A percentile compares a stretch with the other conserved stretches of the same genome.
Evolutionary conservation across 1,140 invertebrate genomes (phyloP).

Genomic region (Drosophila baimaii): DNA sequence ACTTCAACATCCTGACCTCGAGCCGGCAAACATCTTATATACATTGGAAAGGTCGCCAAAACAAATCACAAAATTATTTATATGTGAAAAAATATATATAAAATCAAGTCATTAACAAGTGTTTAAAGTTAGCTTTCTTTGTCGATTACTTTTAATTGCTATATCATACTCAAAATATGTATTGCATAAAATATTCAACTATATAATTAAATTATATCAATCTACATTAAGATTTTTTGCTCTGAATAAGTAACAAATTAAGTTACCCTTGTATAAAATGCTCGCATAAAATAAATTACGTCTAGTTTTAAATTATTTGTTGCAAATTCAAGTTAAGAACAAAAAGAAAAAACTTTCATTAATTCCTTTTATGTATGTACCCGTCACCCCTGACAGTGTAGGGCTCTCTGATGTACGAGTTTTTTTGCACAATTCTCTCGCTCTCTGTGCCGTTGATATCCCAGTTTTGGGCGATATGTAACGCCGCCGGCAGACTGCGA

Average conservation of each 20-base stretch:
- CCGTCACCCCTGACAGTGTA: conserved; percentile 9
- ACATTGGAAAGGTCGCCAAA: too few relatives aligned
- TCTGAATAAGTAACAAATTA: not conserved
- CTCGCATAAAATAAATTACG: not conserved
- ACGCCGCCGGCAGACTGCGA: conserved; percentile 7
- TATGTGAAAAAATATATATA: too few relatives aligned
- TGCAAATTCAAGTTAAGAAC: not conserved
- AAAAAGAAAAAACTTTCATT: not conserved
- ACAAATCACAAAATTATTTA: too few relatives aligned
- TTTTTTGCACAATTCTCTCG: conserved; percentile 14
- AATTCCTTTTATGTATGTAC: not conserved
- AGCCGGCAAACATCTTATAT: too few relatives aligned
- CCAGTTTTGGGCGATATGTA: conserved; percentile 27
- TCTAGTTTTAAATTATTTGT: not conserved
- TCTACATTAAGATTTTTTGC: not conserved
- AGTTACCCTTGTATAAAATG: conserved; percentile 1
- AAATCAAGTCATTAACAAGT: too few relatives aligned
- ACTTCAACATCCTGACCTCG: too few relatives aligned
- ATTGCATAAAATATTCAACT: too few relatives aligned
- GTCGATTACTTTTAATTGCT: too few relatives aligned
- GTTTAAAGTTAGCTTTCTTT: too few relatives aligned
- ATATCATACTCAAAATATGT: too few relatives aligned
- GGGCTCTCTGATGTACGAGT: conserved; percentile 6
- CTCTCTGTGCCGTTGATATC: conserved; percentile 23
- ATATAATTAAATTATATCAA: too few relatives aligned